Base-by-base conservation (phyloP, 2,888 invertebrate genomes). In the Ptychoptera albimana region DNA sequence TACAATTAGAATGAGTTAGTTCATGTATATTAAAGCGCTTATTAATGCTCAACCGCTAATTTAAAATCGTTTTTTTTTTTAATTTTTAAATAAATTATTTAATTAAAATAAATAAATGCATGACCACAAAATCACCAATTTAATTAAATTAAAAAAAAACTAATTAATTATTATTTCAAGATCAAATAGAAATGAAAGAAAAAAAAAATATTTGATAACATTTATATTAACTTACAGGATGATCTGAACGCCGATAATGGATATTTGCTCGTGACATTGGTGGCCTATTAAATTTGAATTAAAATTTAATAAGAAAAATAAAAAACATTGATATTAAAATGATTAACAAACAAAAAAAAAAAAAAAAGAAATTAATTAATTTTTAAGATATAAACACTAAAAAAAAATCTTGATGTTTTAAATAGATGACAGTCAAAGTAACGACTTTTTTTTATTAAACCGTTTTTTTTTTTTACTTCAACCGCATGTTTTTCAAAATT, bases 201-300 rank as follows among this genome's bases (percentile, higher is more conserved):
- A 30, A 37, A 43, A 36, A 32, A 47, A 30, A 37, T 44, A 39
- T 15, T 16, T 46, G 34, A n/a, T 42, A 16, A 9, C 9, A 16
- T 41, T n/a, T 44, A 30, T 40, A 9, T 36, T 12, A 38, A 16
- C n/a, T 75, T 75, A 63, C 78, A 81, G 81, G 79, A 77, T 63
- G 79, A 80, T 61, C 64, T 73, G 61, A 68, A 71, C 61, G 72
- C 71, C 59, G 71, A 75, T 51, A 69, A 75, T 62, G 77, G 77
- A 66, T 70, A 73, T 63, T 69, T 77, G 62, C 73, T 81, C 62
- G 73, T 72, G 58, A 68, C 75, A 55, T 60, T 80, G 66, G 70
- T 69, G 64, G 75, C 75, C 66, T 76, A 73, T 60, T 65, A 63
- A 55, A 16, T 23, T 12, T 42, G 34, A 35, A 14, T 39, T 32